Evolutionary conservation across 2,888 invertebrate genomes (phyloP).

Genomic region (Pandemis corylana): DNA sequence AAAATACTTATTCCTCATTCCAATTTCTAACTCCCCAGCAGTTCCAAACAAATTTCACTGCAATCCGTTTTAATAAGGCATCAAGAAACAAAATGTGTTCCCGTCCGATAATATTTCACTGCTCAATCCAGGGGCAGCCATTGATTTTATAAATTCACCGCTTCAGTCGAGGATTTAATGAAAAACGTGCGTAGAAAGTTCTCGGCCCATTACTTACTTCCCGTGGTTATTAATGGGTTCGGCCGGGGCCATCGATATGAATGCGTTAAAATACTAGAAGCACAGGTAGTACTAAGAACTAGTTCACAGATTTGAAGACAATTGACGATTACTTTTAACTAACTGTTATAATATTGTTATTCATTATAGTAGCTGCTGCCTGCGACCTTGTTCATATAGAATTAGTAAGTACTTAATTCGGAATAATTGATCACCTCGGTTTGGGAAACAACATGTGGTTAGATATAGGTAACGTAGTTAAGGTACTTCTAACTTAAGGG

Average conservation of each 20-base stretch:
- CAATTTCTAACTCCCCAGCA: neutral
- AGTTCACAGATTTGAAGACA: neutral
- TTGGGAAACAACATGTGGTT: too few species aligned
- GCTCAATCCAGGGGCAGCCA: conserved; percentile 43
- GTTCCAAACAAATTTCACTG: conserved; percentile 18
- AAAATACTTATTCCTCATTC: neutral
- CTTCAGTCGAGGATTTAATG: conserved; percentile 46
- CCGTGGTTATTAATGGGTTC: conserved; percentile 45
- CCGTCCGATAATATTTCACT: conserved; percentile 43
- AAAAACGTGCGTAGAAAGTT: conserved; percentile 52
- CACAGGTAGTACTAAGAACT: neutral
- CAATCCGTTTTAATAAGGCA: conserved; percentile 25
- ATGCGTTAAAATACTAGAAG: conserved; percentile 2
- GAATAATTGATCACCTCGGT: too few species aligned
- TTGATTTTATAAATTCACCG: conserved; percentile 47
- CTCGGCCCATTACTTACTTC: conserved; percentile 44
- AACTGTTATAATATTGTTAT: too few species aligned
- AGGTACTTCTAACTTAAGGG: too few species aligned
- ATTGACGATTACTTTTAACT: too few species aligned
- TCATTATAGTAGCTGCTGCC: too few species aligned
- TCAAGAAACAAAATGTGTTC: conserved; percentile 33
- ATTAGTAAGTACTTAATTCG: too few species aligned
- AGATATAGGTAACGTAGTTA: too few species aligned
- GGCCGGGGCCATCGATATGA: conserved; percentile 11
- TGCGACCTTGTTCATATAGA: too few species aligned